Base-by-base conservation (phyloP, 2,113 vertebrate genomes). In the Calyptomena viridis region DNA sequence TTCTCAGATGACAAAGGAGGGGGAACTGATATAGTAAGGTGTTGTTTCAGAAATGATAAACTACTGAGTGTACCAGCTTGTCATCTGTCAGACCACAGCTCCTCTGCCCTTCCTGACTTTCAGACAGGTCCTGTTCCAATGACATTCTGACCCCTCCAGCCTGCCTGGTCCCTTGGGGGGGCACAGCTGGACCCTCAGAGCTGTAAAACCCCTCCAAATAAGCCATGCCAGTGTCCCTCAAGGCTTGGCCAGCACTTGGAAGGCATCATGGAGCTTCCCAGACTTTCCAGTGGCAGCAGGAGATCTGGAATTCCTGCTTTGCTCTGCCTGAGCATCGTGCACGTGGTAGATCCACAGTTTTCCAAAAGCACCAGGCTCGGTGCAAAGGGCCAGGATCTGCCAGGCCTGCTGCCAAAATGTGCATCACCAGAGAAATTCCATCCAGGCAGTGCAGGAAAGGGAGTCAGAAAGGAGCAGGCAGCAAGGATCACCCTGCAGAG, bases 1-100 rank as follows among this genome's bases (percentile, higher is more conserved):
- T 89, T 21, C 88, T 95, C 85, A 87, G 73, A 58, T 95, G 95
- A 92, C 94, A 93, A 90, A 81, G 89, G 73, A 90, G 46, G 76
- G 56, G 80, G 69, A 86, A 72, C 76, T 63, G 90, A 86, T 89
- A 72, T 22, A 89, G 83, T 56, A 82, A 90, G 93, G 92, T 89
- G 90, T 24, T 90, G 76, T 76, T 95, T 96, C 60, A 83, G 92
- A 96, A 89, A 42, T 42, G 4, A 90, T 89, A 84, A 97, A 87
- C 88, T 68, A 46, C 88, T 60, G 80, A 46, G 68, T 25, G 56
- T 67, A 59, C 59, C 66, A n/a, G 60, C 28, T 53, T 81, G 60
- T 53, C 88, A 56, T 27, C 75, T 68, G 55, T 53, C 52, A 64
- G 49, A 89, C 62, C 83, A 82, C 40, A 46, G 53, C 73, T 82